Evolutionary conservation across 2,797 vertebrate genomes (phyloP).

Genomic region (Spheniscus humboldti): DNA sequence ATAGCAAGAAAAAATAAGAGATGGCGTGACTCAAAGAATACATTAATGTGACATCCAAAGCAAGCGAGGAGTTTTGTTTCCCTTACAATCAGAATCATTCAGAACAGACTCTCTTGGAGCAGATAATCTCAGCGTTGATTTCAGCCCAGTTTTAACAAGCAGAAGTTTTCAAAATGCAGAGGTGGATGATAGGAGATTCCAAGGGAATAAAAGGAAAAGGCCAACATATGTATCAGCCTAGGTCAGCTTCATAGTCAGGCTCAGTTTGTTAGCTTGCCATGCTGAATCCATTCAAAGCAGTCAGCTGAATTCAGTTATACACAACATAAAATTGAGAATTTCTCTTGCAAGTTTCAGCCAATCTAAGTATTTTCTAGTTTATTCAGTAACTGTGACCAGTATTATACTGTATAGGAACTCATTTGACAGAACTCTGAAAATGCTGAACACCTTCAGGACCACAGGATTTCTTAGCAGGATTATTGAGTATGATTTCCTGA

Average conservation of each 20-base stretch:
- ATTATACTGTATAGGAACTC: background rate
- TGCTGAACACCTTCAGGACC: background rate
- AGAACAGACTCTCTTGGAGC: background rate
- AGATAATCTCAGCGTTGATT: background rate
- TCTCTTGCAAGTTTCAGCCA: background rate
- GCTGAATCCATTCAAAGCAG: background rate
- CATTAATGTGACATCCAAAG: background rate
- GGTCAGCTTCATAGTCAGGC: background rate
- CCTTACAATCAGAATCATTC: background rate
- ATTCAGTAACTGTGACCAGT: background rate
- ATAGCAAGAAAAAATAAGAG: background rate
- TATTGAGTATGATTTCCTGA: background rate
- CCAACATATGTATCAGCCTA: background rate
- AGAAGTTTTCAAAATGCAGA: background rate
- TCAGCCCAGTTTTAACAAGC: background rate
- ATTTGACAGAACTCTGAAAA: background rate
- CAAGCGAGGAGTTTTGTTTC: background rate
- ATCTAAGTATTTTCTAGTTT: background rate
- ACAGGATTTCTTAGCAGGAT: background rate
- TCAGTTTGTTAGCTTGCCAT: background rate
- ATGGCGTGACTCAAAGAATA: background rate
- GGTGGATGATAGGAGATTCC: background rate
- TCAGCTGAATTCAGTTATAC: background rate
- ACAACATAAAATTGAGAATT: background rate
- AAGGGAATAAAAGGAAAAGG: background rate